phyloP scores from a whole-genome alignment of 1,140 invertebrate genomes.

The Dysdera silvatica region DNA sequence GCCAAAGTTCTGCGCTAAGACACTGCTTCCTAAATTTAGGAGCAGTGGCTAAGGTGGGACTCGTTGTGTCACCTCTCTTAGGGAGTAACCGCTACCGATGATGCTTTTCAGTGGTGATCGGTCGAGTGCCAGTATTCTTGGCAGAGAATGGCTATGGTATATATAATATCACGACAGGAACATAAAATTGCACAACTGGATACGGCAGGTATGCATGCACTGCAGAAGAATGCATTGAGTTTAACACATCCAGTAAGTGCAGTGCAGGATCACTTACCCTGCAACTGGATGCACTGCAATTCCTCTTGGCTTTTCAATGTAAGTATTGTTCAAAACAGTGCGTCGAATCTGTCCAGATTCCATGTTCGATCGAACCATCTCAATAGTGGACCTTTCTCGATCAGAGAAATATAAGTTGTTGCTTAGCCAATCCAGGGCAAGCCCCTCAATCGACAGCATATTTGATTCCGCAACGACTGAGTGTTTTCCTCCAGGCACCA shows the following conservation, averaged over 20 bases:
- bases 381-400: conserved; percentile 62
- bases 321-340: conserved; percentile 62
- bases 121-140: too few species aligned
- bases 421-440: conserved; percentile 89
- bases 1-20: too few species aligned
- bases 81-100: too few species aligned
- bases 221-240: too few species aligned
- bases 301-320: conserved; percentile 70
- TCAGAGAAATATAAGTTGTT: conserved; percentile 88
- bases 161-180: too few species aligned
- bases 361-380: conserved; percentile 61
- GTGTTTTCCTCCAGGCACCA: conserved; percentile 56
- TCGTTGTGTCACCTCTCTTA: too few species aligned
- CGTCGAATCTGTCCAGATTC: conserved; percentile 62
- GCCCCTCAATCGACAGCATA: conserved; percentile 77
- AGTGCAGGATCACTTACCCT: conserved; percentile 47
- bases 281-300: conserved; percentile 77
- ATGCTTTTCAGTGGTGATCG: too few species aligned
- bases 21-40: too few species aligned
- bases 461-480: conserved; percentile 64
- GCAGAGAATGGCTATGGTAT: too few species aligned
- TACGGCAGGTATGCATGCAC: too few species aligned
- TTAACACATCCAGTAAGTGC: not conserved
- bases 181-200: too few species aligned
- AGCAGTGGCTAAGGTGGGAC: too few species aligned